phyloP scores from a whole-genome alignment of 2,888 invertebrate species.

The Ophraella communa region DNA sequence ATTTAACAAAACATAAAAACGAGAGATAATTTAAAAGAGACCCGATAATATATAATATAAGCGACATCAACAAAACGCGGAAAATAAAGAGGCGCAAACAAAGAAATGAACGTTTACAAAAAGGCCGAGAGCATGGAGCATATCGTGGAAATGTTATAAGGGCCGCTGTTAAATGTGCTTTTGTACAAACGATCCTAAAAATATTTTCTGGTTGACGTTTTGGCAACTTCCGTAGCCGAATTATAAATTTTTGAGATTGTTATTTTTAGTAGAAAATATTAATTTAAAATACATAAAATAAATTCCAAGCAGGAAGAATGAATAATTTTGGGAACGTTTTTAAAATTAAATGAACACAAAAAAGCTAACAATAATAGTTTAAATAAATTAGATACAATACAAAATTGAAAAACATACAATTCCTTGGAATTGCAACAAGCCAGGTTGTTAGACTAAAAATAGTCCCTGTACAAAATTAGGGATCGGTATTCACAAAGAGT shows the following conservation, averaged over 20 bases:
- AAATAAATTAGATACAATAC: too few relatives aligned
- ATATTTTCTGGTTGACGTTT: slow-evolving; percentile 26
- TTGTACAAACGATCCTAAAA: slow-evolving; percentile 22
- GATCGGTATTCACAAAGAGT: too few relatives aligned
- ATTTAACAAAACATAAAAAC: slow-evolving; percentile 26
- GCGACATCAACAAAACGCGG: slow-evolving; percentile 14
- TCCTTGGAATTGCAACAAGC: too few relatives aligned
- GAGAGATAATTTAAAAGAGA: slow-evolving; percentile 21
- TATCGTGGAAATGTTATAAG: slow-evolving; percentile 28
- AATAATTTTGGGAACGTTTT: too few relatives aligned
- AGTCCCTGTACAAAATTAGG: too few relatives aligned
- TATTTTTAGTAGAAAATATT: not conserved
- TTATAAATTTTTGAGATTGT: slow-evolving; percentile 6
- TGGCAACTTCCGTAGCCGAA: slow-evolving; percentile 18
- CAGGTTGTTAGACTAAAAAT: too few relatives aligned
- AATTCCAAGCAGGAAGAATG: too few relatives aligned
- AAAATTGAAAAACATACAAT: too few relatives aligned
- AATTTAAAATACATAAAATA: too few relatives aligned
- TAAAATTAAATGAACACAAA: too few relatives aligned
- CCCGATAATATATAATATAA: slow-evolving; percentile 25
- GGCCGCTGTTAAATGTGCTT: slow-evolving; percentile 23
- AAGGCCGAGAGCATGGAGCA: slow-evolving; percentile 27
- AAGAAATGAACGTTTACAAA: slow-evolving; percentile 24
- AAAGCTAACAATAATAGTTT: too few relatives aligned
- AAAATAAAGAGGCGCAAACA: slow-evolving; percentile 29